Conservation (phyloP, 2,113 vertebrate species). For the Eretmochelys imbricata region DNA sequence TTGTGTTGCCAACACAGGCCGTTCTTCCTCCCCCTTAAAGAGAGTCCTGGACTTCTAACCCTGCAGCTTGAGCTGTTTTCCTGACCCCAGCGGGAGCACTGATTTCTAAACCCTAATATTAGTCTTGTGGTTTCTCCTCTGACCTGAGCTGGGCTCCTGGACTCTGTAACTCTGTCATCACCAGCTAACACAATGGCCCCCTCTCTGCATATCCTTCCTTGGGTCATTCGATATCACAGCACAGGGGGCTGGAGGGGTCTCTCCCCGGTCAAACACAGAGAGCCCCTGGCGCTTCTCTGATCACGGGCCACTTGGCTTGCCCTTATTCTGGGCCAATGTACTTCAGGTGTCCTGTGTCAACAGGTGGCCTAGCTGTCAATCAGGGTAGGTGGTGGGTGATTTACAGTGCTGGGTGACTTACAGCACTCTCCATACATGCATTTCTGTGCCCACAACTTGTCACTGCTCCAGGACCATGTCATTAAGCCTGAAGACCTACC, state of each 20-base stretch:
- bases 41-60: slow-evolving; percentile 35
- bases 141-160: fast-evolving
- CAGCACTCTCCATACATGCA: neutral
- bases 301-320: neutral
- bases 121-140: slow-evolving; percentile 21
- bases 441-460: neutral
- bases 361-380: neutral
- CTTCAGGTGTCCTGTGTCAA: neutral
- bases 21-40: neutral
- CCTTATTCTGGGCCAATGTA: neutral
- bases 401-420: neutral
- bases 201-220: neutral
- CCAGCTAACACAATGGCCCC: neutral
- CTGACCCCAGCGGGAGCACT: slow-evolving; percentile 11
- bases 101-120: slow-evolving; percentile 54
- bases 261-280: neutral
- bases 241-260: too few species aligned
- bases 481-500: neutral
- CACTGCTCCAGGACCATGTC: fast-evolving
- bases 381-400: neutral
- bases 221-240: neutral
- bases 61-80: neutral
- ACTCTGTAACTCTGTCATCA: neutral
- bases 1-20: neutral
- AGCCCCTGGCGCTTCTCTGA: neutral